Conservation (phyloP, 2,888 invertebrate genomes). For the Synergus japonicus region DNA sequence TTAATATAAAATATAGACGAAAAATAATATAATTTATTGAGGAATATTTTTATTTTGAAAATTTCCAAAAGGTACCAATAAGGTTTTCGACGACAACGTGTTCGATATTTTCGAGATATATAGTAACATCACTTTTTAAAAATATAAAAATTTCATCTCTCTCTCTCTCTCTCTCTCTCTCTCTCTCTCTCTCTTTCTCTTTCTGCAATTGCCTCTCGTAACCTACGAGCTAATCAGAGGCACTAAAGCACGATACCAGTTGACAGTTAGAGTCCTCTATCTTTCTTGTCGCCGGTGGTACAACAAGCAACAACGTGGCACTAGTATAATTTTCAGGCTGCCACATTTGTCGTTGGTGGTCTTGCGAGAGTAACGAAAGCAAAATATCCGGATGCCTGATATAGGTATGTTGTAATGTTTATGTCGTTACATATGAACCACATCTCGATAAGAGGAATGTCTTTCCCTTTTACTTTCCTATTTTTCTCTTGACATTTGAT, state of each 20-base stretch:
- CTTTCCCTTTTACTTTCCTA: background rate
- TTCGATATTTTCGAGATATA: too few species aligned
- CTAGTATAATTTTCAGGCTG: slow-evolving; percentile 71
- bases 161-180: too few species aligned
- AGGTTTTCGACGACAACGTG: too few species aligned
- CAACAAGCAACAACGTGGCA: slow-evolving; percentile 58
- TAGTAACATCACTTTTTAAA: too few species aligned
- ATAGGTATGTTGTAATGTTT: background rate
- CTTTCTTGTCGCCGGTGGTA: slow-evolving; percentile 68
- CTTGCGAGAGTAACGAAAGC: slow-evolving; percentile 53
- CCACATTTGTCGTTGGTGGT: slow-evolving; percentile 76
- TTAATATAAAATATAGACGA: too few species aligned
- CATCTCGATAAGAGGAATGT: background rate
- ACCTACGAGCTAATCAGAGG: slow-evolving; percentile 72
- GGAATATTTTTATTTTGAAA: too few species aligned
- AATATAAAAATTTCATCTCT: too few species aligned
- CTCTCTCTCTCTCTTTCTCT: background rate
- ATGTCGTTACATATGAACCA: slow-evolving; percentile 2
- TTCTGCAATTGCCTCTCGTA: slow-evolving; percentile 56
- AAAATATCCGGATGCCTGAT: background rate
- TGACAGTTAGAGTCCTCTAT: slow-evolving; percentile 70
- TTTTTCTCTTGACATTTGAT: background rate
- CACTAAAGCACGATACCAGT: slow-evolving; percentile 75
- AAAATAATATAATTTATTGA: too few species aligned
- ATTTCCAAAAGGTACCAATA: too few species aligned